These are phyloP conservation scores for Ciona savignyi DNA, from an alignment of 23 tunicate genomes.

Conservation along the genomic window DNA sequence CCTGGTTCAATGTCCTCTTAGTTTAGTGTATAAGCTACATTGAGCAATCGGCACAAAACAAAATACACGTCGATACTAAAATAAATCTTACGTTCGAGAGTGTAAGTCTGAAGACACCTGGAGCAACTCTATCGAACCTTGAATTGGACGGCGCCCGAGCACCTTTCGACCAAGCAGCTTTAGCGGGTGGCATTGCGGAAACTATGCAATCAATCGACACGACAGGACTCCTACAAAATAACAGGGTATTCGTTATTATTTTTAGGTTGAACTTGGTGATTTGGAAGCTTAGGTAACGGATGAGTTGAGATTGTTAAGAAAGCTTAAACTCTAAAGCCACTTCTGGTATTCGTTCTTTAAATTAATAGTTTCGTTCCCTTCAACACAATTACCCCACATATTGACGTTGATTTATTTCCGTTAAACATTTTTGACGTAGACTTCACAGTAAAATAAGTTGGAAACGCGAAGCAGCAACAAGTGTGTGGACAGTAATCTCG, in stretches of 20 bases:
- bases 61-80: neutral
- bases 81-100: conserved; percentile 46
- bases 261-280: no score
- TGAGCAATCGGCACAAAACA: no score
- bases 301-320: neutral
- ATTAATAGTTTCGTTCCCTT: no score
- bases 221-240: conserved; percentile 36
- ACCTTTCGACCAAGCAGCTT: conserved; percentile 46
- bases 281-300: neutral
- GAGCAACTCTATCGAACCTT: conserved; percentile 13
- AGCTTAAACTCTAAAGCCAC: neutral
- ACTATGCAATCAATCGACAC: conserved; percentile 61
- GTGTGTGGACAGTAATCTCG: no score
- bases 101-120: conserved; percentile 52
- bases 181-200: conserved; percentile 63
- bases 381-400: no score
- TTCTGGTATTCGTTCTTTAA: neutral
- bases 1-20: no score
- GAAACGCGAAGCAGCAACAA: no score
- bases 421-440: no score
- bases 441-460: no score
- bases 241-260: no score
- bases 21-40: no score
- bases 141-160: conserved; percentile 6
- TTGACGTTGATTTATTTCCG: no score